A percentile compares a stretch with the other conserved stretches of the same genome.
Conservation (phyloP, 2,797 vertebrate genomes). For the Eulemur rubriventer region DNA sequence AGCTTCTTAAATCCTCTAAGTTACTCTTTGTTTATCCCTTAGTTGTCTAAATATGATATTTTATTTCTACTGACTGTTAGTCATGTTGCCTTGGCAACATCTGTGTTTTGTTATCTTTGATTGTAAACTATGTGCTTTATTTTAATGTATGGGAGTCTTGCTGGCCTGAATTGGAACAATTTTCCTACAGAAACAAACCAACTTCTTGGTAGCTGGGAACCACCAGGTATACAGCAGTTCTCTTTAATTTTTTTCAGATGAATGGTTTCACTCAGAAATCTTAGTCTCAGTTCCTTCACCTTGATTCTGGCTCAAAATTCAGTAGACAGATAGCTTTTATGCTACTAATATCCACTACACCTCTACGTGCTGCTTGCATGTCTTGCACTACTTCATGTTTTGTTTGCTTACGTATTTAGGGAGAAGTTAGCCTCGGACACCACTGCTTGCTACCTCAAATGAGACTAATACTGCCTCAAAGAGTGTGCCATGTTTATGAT, state of each 20-base stretch:
- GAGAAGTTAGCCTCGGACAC: neutral
- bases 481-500: neutral
- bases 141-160: neutral
- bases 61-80: neutral
- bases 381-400: neutral
- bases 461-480: neutral
- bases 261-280: neutral
- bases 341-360: neutral
- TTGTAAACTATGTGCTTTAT: neutral
- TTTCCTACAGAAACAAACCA: neutral
- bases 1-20: neutral
- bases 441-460: neutral
- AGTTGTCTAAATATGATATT: neutral
- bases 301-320: neutral
- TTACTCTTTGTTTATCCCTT: neutral
- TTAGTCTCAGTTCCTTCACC: neutral
- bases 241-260: neutral
- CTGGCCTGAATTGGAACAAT: neutral
- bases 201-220: neutral
- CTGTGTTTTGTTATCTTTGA: neutral
- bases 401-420: neutral
- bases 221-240: too few species aligned
- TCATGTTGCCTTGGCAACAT: neutral
- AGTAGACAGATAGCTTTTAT: neutral
- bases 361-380: neutral